These are phyloP conservation scores for Glomeris maerens DNA, from an alignment of 1,140 invertebrate genomes.

Conservation along the genomic window DNA sequence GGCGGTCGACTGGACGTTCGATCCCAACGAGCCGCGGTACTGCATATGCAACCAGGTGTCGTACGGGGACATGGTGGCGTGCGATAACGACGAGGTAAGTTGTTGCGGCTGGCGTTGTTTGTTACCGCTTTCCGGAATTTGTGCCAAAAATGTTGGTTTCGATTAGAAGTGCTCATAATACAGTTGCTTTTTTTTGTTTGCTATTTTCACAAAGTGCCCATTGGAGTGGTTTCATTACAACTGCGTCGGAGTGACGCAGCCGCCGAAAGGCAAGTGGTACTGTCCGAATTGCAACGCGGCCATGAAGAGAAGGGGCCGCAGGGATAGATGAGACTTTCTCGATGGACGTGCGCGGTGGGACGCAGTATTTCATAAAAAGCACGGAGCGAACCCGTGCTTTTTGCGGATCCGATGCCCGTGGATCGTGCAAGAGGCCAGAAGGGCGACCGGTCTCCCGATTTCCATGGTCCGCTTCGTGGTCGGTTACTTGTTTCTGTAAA, in stretches of 20 bases:
- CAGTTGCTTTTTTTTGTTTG: constrained; percentile 22
- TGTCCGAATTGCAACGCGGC: constrained; percentile 85
- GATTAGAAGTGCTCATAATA: constrained; percentile 1
- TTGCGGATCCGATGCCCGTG: too few relatives aligned
- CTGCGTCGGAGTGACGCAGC: constrained; percentile 87
- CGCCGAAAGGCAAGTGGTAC: constrained; percentile 97
- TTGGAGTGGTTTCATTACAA: constrained; percentile 98
- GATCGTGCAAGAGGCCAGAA: too few relatives aligned
- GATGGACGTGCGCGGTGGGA: too few relatives aligned
- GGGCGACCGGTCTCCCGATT: too few relatives aligned
- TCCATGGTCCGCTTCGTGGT: too few relatives aligned
- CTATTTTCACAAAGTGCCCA: constrained; percentile 84
- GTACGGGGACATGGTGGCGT: constrained; percentile 98
- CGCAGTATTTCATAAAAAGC: too few relatives aligned
- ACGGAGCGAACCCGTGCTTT: too few relatives aligned
- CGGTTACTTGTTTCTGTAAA: too few relatives aligned
- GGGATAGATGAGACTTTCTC: constrained; percentile 18
- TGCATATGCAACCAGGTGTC: constrained; percentile 96
- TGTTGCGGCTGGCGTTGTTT: constrained; percentile 1
- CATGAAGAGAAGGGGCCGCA: constrained; percentile 58
- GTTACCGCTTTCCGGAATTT: constrained; percentile 2
- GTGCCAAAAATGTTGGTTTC: constrained; percentile 1
- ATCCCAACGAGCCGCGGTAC: constrained; percentile 87
- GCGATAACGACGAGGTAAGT: constrained; percentile 88
- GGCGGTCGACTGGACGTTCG: constrained; percentile 57